Base-by-base conservation (phyloP, 2,797 vertebrate species). In the Gobio occitaniae region DNA sequence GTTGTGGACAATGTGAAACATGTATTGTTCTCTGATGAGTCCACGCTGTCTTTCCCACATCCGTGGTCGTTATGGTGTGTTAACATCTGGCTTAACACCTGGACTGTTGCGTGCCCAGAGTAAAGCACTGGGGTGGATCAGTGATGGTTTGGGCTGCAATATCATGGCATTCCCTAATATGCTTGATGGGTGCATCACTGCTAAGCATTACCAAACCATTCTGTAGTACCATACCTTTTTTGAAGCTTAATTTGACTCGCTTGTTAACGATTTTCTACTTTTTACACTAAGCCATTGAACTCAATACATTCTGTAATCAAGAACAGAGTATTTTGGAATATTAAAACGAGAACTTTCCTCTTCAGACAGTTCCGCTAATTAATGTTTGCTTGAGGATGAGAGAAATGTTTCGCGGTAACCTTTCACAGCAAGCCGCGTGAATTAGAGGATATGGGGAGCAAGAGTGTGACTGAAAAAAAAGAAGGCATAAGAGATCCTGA, bases 341-440 rank as follows among this genome's bases (percentile, higher is more conserved):
- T 25, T 63, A 21, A 80, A 84, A 74, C 65, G 63, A 50, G 69
- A 89, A 83, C 59, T 78, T 86, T 88, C 71, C 80, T 71, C 77
- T 88, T 83, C 70, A 84, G 78, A 70, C 32, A 8, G 44, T 87
- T 41, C 52, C 21, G 29, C 78, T 88, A 89, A 89, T 89, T 87
- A 88, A 88, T 87, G 83, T 86, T 85, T 88, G 77, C 72, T 84
- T 21, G 52, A 65, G 78, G 83, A 89, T 65, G 80, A 84, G 72
- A 69, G 74, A 84, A 87, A 82, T 80, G 29, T 71, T 78, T 79
- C 1, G 74, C 61, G 12, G 77, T 87, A 88, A 87, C 87, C 85
- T 89, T 88, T 88, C 75, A 32, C 61, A 68, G 66, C 54, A 65
- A 47, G 80, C 75, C 29, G 38, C 68, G 6, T 79, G 84, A 86